These are phyloP conservation scores for Orientallactaga bullata DNA, from an alignment of 2,113 vertebrate genomes.

Conservation along the genomic window DNA sequence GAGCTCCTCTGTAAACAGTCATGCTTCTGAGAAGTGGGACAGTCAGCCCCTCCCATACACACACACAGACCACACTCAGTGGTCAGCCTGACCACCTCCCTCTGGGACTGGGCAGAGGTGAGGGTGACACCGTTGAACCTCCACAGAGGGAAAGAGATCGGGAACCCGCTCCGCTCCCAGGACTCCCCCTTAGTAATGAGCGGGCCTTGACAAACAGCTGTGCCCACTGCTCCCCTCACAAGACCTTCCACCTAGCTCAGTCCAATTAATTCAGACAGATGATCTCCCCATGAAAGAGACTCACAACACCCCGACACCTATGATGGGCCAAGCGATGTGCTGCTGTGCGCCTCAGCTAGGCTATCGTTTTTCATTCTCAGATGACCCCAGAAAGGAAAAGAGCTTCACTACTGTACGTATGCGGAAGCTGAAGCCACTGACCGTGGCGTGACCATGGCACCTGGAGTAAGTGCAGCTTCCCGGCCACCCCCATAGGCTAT, in stretches of 20 bases:
- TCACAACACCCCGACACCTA: not conserved
- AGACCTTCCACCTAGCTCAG: constrained; percentile 7
- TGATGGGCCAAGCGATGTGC: not conserved
- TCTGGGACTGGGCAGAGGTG: not conserved
- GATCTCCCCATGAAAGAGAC: not conserved
- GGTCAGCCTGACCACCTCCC: not conserved
- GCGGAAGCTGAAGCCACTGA: not conserved
- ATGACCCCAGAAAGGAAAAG: not conserved
- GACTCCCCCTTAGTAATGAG: not conserved
- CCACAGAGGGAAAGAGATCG: not conserved
- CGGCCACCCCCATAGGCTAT: not conserved
- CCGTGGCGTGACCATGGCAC: no score
- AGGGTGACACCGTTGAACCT: not conserved
- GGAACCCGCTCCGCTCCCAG: not conserved
- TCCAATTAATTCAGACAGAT: not conserved
- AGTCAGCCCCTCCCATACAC: not conserved
- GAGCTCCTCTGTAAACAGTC: not conserved
- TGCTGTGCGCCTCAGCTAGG: not conserved
- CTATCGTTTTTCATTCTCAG: constrained; percentile 1
- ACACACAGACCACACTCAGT: not conserved
- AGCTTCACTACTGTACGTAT: not conserved
- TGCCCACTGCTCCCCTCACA: not conserved
- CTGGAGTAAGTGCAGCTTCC: not conserved
- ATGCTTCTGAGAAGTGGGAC: not conserved
- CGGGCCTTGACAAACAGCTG: not conserved